Conservation (phyloP, 2,888 invertebrate species). For the Melanargia galathea region DNA sequence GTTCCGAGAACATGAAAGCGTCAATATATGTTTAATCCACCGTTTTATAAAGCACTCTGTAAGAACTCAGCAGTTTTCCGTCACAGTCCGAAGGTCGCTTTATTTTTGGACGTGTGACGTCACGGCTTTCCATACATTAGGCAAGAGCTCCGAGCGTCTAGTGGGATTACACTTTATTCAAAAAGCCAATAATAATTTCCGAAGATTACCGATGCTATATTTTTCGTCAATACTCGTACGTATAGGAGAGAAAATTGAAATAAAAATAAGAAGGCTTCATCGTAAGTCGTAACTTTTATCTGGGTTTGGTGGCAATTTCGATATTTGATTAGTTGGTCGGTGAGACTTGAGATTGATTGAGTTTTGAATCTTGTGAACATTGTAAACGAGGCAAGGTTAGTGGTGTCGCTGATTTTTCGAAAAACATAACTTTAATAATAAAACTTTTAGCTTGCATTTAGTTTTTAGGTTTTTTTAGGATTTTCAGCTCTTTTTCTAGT, state of each 20-base stretch:
- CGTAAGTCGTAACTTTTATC: not conserved
- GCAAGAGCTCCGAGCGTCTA: conserved; percentile 39
- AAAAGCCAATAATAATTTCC: conserved; percentile 19
- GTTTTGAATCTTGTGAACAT: no score
- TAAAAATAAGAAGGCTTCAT: not conserved
- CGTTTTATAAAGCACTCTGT: conserved; percentile 44
- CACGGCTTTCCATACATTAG: conserved; percentile 63
- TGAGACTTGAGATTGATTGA: no score
- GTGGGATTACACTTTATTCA: conserved; percentile 25
- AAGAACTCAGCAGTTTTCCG: conserved; percentile 62
- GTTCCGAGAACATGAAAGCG: conserved; percentile 45
- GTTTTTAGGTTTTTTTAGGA: no score
- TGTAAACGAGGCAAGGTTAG: no score
- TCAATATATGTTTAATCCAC: conserved; percentile 53
- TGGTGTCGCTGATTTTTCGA: no score
- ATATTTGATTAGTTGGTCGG: no score
- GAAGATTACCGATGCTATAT: conserved; percentile 10
- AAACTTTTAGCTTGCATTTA: no score
- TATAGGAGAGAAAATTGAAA: not conserved
- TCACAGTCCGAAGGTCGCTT: conserved; percentile 67
- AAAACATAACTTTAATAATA: no score
- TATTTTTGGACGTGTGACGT: conserved; percentile 66
- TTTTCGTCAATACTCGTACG: not conserved
- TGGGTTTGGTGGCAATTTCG: no score
- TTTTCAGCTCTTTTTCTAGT: no score